A percentile compares a stretch with the other conserved stretches of the same genome.
Conservation (phyloP, 2,113 vertebrate genomes). For the Elanoides forficatus region DNA sequence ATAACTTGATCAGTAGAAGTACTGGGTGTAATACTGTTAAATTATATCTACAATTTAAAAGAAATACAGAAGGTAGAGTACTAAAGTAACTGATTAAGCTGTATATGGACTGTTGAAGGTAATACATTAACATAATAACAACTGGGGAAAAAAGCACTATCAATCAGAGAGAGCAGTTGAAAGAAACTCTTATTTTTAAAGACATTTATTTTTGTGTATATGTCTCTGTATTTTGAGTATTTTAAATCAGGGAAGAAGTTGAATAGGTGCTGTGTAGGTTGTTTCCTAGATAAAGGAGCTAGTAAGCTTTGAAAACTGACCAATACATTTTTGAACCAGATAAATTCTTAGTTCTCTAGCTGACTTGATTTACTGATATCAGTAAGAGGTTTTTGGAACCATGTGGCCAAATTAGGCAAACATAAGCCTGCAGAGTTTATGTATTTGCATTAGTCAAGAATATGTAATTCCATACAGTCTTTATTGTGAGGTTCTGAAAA, state of each 20-base stretch:
- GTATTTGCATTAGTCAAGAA: not conserved
- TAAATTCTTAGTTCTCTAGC: not conserved
- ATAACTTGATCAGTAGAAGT: not conserved
- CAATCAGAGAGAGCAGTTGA: not conserved
- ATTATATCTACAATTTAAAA: not conserved
- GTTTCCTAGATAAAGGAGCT: not conserved
- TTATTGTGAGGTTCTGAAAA: not conserved
- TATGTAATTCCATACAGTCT: not conserved
- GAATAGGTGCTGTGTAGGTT: not conserved
- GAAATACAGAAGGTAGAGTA: not conserved
- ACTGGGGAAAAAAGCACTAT: not conserved
- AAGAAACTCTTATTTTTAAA: not conserved
- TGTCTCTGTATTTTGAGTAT: not conserved
- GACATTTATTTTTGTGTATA: not conserved
- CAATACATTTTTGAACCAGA: not conserved
- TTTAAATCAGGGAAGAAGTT: not conserved
- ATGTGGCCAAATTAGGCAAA: not conserved
- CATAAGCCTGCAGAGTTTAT: not conserved
- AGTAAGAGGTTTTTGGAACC: not conserved
- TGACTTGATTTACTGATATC: not conserved
- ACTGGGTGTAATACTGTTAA: not conserved
- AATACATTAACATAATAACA: not conserved
- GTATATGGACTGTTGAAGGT: not conserved
- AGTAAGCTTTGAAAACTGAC: not conserved
- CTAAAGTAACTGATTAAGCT: not conserved